Evolutionary conservation across 1,140 invertebrate genomes (phyloP), one percentile per base, ranked within the genome.

Genomic region (Drosophila pandora): DNA sequence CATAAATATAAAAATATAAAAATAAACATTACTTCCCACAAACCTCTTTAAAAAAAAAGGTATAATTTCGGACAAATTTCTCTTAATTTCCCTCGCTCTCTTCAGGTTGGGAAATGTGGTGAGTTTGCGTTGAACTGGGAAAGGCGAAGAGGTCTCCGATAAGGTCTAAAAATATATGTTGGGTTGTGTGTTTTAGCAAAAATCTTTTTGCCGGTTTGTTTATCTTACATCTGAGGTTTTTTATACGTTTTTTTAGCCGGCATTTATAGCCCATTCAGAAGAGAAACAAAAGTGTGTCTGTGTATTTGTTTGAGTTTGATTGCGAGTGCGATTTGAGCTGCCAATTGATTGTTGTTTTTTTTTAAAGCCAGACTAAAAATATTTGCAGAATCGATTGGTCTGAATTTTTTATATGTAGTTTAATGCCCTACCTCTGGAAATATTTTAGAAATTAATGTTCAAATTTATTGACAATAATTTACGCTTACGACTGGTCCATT

Each of bases 171-270:
- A 34, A 9, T 72, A 30, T 58, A 48, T 57, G 54, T 21, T 12
- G 3, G 34, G 6, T 43, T 21, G 41, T 43, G 34, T 37, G 34
- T 43, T 43, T 43, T 5, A 17, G 41, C 3, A 43, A 7, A 34
- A 77, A 45, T 57, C 57, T 78, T 79, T 74, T 79, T 58, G 48
- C 76, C 77, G 76, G 77, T 79, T 79, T 79, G 70, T 79, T 79
- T 79, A 79, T 79, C 62, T 79, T 79, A 61, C 47, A 74, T 79
- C 74, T 79, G 43, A 74, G 49, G 47, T 64, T 73, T 76, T 79
- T 73, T 79, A 68, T 68, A 55, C 43, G 58, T 50, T 65, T 59
- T 78, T 78, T 63, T 63, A 64, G 76, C 76, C 76, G 76, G 76
- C 76, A 62, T 76, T 75, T 76, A 62, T 76, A 57, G 57, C 55